phyloP scores from a whole-genome alignment of 2,888 invertebrate species.

The Diaprepes abbreviatus region DNA sequence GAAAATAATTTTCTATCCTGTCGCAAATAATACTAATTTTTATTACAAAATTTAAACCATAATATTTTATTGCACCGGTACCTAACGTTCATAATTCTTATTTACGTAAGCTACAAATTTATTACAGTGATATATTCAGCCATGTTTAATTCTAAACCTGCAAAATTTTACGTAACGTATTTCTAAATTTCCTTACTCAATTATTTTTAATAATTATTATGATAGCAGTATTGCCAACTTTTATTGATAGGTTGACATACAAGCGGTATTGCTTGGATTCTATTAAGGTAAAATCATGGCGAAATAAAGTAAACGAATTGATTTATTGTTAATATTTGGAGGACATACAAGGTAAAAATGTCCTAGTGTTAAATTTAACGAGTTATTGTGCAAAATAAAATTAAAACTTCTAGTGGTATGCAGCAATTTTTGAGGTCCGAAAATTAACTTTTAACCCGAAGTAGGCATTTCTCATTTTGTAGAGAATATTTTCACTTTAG shows the following conservation, averaged over 20 bases:
- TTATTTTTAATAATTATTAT: slow-evolving; percentile 17
- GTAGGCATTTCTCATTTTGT: too few relatives aligned
- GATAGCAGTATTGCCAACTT: slow-evolving; percentile 3
- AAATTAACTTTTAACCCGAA: too few relatives aligned
- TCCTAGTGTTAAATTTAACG: too few relatives aligned
- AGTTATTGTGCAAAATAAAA: too few relatives aligned
- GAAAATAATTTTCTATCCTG: too few relatives aligned
- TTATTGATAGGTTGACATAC: slow-evolving; percentile 15
- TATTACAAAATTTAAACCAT: too few relatives aligned
- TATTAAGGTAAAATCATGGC: neutral
- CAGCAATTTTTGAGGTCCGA: too few relatives aligned
- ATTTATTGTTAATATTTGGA: neutral
- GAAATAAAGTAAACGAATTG: neutral
- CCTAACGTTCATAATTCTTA: neutral
- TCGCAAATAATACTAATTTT: too few relatives aligned
- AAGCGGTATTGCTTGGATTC: neutral
- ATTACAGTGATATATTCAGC: neutral
- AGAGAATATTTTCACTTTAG: too few relatives aligned
- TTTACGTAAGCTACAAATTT: neutral
- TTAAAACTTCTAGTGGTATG: too few relatives aligned
- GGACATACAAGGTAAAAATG: too few relatives aligned
- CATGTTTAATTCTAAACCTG: neutral
- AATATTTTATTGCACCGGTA: neutral
- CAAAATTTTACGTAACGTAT: slow-evolving; percentile 8
- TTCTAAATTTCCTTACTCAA: slow-evolving; percentile 19